Evolutionary conservation across 1,140 invertebrate genomes (phyloP).

Genomic region (Apis laboriosa): DNA sequence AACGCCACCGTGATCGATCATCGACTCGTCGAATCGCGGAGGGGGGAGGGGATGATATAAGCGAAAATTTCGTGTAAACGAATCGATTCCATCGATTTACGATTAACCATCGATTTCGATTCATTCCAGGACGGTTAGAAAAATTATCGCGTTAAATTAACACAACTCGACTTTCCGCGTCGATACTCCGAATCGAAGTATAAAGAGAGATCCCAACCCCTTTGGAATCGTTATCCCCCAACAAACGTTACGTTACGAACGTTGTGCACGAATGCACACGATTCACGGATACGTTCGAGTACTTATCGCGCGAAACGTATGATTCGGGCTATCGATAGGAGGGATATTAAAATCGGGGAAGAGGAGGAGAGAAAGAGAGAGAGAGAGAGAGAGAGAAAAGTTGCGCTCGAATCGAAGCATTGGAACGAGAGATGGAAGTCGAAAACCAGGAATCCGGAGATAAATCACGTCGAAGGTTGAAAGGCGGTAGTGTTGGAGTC

Average conservation of each 20-base stretch:
- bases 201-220: no score
- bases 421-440: constrained; percentile 62
- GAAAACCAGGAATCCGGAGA: constrained; percentile 61
- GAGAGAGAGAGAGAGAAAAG: no score
- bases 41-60: background rate
- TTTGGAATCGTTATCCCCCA: no score
- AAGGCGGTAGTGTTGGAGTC: constrained; percentile 70
- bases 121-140: no score
- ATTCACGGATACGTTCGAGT: no score
- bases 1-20: background rate
- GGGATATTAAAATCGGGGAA: constrained; percentile 43
- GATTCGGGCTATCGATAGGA: background rate
- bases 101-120: background rate
- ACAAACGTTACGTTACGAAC: no score
- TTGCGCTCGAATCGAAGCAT: constrained; percentile 36
- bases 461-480: constrained; percentile 68
- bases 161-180: no score
- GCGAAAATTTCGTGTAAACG: no score
- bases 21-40: background rate
- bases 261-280: background rate
- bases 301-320: background rate
- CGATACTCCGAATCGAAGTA: no score
- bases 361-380: background rate
- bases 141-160: no score
- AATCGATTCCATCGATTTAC: no score